phyloP scores from a whole-genome alignment of 2,113 vertebrate genomes.

The Peromyscus californicus region DNA sequence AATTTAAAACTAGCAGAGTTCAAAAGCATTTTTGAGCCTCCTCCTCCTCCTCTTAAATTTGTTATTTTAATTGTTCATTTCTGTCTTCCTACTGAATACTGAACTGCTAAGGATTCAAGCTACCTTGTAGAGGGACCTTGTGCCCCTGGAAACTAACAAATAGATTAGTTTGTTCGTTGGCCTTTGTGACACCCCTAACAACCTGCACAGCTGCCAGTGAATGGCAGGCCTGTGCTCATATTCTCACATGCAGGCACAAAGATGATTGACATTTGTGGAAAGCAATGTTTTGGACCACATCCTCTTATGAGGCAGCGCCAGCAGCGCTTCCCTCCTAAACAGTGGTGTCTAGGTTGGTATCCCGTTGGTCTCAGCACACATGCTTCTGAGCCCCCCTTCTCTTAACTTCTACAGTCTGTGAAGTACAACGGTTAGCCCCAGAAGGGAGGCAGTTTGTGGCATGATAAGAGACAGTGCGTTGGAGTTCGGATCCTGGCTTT shows the following conservation, averaged over 20 bases:
- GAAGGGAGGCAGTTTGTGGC: neutral
- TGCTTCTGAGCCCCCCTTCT: neutral
- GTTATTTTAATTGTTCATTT: conserved; percentile 8
- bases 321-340: neutral
- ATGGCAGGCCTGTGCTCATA: neutral
- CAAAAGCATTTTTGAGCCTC: neutral
- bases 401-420: neutral
- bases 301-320: too few species aligned
- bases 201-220: neutral
- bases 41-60: neutral
- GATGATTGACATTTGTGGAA: neutral
- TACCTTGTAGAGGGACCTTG: neutral
- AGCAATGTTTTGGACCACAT: neutral
- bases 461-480: neutral
- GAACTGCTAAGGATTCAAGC: neutral
- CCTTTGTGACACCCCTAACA: neutral
- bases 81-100: neutral
- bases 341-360: neutral
- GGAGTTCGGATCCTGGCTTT: neutral
- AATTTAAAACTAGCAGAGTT: neutral
- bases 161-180: neutral
- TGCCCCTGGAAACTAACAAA: neutral
- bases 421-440: neutral
- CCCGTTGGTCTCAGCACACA: neutral
- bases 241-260: neutral